phyloP scores from a whole-genome alignment of 2,888 invertebrate genomes.

The Philhelius pedissequus region DNA sequence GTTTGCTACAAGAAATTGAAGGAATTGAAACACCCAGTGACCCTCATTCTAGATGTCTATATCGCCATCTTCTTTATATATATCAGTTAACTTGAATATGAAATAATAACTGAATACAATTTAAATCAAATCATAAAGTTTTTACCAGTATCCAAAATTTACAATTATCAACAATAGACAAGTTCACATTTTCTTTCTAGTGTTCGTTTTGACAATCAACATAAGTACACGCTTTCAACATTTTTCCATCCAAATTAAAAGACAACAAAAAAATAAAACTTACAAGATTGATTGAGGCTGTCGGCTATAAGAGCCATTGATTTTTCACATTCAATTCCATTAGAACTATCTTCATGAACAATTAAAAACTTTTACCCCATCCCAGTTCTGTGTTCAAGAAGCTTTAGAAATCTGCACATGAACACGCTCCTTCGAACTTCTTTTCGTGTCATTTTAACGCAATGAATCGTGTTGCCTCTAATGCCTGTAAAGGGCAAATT shows the following conservation, averaged over 20 bases:
- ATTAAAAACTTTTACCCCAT: constrained; percentile 5
- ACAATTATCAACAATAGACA: too few relatives aligned
- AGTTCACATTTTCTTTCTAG: too few relatives aligned
- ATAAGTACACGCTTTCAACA: too few relatives aligned
- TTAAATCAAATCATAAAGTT: too few relatives aligned
- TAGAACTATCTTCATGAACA: constrained; percentile 1
- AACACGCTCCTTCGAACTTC: constrained; percentile 8
- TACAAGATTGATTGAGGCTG: not conserved
- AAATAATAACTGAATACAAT: too few relatives aligned
- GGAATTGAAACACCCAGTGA: too few relatives aligned
- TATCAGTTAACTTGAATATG: too few relatives aligned
- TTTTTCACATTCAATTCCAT: not conserved
- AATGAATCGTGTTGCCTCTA: constrained; percentile 50
- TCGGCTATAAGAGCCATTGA: not conserved
- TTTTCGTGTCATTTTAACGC: constrained; percentile 54
- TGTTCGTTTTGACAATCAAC: too few relatives aligned
- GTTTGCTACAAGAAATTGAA: too few relatives aligned
- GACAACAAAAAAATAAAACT: not conserved
- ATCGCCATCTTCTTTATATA: too few relatives aligned
- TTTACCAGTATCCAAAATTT: too few relatives aligned
- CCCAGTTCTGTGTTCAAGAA: not conserved
- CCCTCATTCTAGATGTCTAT: too few relatives aligned
- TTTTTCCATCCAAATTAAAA: not conserved
- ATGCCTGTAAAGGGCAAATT: constrained; percentile 39
- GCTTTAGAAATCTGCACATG: constrained; percentile 8